A percentile compares a stretch with the other conserved stretches of the same genome.
Conservation (phyloP, 1,140 invertebrate species). For the Aporrectodea caliginosa region DNA sequence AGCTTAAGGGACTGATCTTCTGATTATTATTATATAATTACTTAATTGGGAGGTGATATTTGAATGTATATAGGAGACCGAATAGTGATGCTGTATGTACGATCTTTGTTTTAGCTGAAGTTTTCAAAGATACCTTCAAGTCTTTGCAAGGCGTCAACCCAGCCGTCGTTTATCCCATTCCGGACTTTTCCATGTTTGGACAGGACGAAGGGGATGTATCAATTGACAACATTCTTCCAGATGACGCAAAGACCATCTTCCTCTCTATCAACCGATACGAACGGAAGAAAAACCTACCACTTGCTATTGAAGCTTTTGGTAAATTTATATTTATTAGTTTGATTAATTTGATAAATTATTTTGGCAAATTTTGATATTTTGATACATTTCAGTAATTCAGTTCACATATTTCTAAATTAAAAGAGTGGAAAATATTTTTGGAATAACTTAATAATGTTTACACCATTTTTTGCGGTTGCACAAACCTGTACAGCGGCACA, state of each 20-base stretch:
- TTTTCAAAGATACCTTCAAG: constrained; percentile 81
- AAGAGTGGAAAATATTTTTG: too few species aligned
- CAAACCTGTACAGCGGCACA: too few species aligned
- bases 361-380: too few species aligned
- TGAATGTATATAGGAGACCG: too few species aligned
- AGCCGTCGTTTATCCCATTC: constrained; percentile 88
- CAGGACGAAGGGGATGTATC: constrained; percentile 58
- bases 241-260: constrained; percentile 58
- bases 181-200: constrained; percentile 76
- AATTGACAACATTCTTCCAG: constrained; percentile 51
- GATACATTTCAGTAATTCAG: too few species aligned
- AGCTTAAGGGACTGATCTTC: too few species aligned
- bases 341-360: not conserved
- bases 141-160: constrained; percentile 60
- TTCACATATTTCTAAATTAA: too few species aligned
- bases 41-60: too few species aligned
- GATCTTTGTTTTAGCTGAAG: constrained; percentile 62
- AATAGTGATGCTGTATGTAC: too few species aligned
- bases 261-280: constrained; percentile 97
- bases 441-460: too few species aligned
- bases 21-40: too few species aligned
- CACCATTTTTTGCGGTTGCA: too few species aligned
- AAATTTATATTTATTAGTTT: constrained; percentile 44
- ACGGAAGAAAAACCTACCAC: constrained; percentile 85
- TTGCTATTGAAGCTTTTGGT: constrained; percentile 78